These are phyloP conservation scores for Villa cingulata DNA, from an alignment of 2,888 invertebrate species.

Conservation along the genomic window DNA sequence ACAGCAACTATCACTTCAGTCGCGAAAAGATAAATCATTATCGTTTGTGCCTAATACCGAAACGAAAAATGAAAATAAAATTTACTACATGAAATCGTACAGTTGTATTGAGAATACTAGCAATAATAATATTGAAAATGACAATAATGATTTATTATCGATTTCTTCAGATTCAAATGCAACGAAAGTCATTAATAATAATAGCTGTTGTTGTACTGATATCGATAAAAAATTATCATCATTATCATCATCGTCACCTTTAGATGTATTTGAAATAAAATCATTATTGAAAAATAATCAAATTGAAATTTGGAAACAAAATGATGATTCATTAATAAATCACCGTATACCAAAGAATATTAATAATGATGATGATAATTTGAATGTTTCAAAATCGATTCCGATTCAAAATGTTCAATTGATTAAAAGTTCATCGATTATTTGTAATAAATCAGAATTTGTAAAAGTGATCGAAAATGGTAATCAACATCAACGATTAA, in stretches of 20 bases:
- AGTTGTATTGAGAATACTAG: background rate
- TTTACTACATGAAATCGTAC: background rate
- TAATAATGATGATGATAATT: background rate
- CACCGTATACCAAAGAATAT: background rate
- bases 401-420: too few relatives aligned
- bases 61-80: background rate
- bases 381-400: too few relatives aligned
- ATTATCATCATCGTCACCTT: background rate
- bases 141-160: background rate
- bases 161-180: too few relatives aligned
- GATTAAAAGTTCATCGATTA: too few relatives aligned
- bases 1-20: background rate
- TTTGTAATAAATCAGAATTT: too few relatives aligned
- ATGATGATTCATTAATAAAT: background rate
- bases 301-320: background rate
- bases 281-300: background rate
- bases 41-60: background rate
- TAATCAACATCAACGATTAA: too few relatives aligned
- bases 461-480: too few relatives aligned
- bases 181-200: background rate
- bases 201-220: background rate
- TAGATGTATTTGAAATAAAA: background rate
- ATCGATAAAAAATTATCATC: background rate
- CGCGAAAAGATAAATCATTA: too few relatives aligned
- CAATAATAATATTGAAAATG: background rate